Conservation (phyloP, 2,797 vertebrate genomes). For the Chaetodon trifasciatus region DNA sequence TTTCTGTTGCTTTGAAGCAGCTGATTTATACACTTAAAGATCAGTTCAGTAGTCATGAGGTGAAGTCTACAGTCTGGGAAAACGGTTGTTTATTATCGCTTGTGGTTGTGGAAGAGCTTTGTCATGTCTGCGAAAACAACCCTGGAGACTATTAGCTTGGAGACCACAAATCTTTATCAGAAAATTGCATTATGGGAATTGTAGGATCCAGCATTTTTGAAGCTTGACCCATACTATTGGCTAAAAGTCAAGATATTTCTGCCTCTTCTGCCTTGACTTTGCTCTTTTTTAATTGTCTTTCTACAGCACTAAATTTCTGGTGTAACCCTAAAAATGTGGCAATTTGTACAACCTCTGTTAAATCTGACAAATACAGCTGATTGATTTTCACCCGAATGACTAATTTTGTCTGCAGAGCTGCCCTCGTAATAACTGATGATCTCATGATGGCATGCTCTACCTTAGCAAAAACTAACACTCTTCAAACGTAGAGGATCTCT, state of each 20-base stretch:
- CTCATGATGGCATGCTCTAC: too few relatives aligned
- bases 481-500: too few relatives aligned
- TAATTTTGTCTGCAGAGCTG: too few relatives aligned
- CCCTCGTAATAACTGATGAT: too few relatives aligned
- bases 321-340: too few relatives aligned
- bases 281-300: too few relatives aligned
- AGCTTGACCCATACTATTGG: not conserved
- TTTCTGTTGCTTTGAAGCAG: not conserved
- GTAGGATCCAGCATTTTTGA: not conserved
- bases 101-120: not conserved
- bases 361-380: too few relatives aligned
- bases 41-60: not conserved
- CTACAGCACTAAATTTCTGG: too few relatives aligned
- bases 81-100: not conserved
- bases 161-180: not conserved
- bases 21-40: not conserved
- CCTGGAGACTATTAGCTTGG: not conserved
- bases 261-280: not conserved
- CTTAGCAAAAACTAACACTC: too few relatives aligned
- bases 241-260: not conserved
- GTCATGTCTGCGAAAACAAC: not conserved
- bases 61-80: not conserved
- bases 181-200: conserved; percentile 8
- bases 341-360: too few relatives aligned
- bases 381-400: too few relatives aligned